Base-by-base conservation (phyloP, 1,140 invertebrate species). In the Papilio helenus region DNA sequence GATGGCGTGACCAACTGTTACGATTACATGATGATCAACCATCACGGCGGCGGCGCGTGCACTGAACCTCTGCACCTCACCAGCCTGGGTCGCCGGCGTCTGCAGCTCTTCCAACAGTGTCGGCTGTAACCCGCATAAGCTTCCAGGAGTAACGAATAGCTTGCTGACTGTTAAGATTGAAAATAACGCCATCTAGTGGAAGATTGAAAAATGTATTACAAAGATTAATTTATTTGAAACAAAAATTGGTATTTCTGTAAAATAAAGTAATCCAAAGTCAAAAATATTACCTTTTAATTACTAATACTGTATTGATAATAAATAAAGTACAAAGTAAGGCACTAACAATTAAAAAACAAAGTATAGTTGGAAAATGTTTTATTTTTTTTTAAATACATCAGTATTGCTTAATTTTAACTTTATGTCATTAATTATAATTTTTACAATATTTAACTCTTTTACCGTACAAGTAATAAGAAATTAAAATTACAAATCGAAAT, bases 21-120 rank as follows among this genome's bases (percentile, higher is more conserved):
- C 74, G 96, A 97, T 87, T 97, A 95, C 88, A 95, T 96, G 82
- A 94, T 96, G 89, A 96, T 97, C 79, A 96, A 97, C 87, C 95
- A 95, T 84, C 94, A 96, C 81, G 95, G 96, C 1, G 94, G 95
- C 1, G 89, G 90, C 71, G 93, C 93, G 49, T 96, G 96, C 86
- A 78, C 95, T 39, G 83, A 78, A 1, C 92, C 92, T 0, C 87
- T 94, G 1, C 76, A 80, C 42, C 81, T 85, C 9, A 85, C 87
- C 0, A 26, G 42, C 1, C 72, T 87, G 2, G 92, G 92, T 0
- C 51, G 85, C 1, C 77, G 83, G 2, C 81, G 91, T 76, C 83
- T 94, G 12, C 80, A 84, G 9, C 80, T 88, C 1, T 94, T 83
- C 79, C 73, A 83, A 12, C 82, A 93, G 71, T 94, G 92, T 77